Evolutionary conservation across 2,113 vertebrate species (phyloP).

Genomic region (Vulpes vulpes): DNA sequence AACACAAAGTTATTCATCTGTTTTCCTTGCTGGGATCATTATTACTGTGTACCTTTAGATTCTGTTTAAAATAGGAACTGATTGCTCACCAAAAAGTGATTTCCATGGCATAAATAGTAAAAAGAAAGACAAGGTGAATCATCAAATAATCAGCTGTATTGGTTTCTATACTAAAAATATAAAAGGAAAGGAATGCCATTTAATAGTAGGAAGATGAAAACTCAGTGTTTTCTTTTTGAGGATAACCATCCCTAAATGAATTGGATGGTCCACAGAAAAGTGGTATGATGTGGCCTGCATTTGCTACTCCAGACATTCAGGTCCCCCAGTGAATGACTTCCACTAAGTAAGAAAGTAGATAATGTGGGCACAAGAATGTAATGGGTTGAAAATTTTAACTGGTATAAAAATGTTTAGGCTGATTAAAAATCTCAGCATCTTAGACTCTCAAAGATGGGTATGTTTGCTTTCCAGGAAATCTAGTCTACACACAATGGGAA

Average conservation of each 20-base stretch:
- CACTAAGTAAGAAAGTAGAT: not conserved
- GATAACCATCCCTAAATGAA: not conserved
- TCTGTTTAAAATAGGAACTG: not conserved
- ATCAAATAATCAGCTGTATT: not conserved
- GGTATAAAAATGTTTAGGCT: not conserved
- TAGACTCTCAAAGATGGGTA: not conserved
- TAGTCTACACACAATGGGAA: not conserved
- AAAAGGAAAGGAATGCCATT: not conserved
- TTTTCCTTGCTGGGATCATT: not conserved
- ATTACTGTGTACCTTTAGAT: not conserved
- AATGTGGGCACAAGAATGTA: not conserved
- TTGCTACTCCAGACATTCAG: not conserved
- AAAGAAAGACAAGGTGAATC: not conserved
- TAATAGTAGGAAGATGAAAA: not conserved
- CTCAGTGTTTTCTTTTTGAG: not conserved
- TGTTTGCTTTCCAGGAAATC: conserved; percentile 6
- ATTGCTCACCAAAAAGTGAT: not conserved
- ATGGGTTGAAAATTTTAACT: not conserved
- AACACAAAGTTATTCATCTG: not conserved
- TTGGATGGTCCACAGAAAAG: not conserved
- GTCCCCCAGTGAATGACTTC: not conserved
- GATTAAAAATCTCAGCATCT: not conserved
- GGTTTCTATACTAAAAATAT: not conserved
- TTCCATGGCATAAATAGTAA: not conserved
- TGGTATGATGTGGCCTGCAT: not conserved